A percentile compares a stretch with the other conserved stretches of the same genome.
Conservation (phyloP, 2,113 vertebrate species). For the Rhinoptilus africanus region DNA sequence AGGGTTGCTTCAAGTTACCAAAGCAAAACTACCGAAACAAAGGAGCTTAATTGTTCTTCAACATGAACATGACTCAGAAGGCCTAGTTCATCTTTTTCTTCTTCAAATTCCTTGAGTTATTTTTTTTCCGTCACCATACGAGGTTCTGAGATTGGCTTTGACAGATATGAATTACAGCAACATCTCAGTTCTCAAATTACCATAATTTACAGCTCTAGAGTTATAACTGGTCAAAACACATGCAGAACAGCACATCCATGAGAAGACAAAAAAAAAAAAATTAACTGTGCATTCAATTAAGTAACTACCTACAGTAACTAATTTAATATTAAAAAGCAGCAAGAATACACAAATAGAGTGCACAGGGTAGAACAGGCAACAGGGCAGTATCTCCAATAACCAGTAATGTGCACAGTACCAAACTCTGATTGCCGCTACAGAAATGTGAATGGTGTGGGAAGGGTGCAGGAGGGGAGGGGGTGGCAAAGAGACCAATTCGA, state of each 20-base stretch:
- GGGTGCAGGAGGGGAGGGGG: not conserved
- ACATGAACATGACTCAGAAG: not conserved
- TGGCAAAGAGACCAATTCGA: not conserved
- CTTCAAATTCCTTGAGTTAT: not conserved
- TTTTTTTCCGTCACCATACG: not conserved
- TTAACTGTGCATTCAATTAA: not conserved
- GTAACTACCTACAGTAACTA: not conserved
- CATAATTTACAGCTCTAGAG: not conserved
- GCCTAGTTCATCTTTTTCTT: not conserved
- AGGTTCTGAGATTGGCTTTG: not conserved
- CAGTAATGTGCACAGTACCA: not conserved
- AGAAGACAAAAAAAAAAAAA: not conserved
- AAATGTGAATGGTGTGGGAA: not conserved
- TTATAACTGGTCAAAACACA: not conserved
- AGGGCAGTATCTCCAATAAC: not conserved
- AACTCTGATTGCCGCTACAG: not conserved
- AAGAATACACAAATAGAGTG: not conserved
- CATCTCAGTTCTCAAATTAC: not conserved
- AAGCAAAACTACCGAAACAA: not conserved
- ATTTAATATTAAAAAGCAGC: not conserved
- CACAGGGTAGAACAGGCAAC: not conserved
- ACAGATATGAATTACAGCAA: not conserved
- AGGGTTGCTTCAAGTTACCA: not conserved
- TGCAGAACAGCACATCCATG: not conserved
- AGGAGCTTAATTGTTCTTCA: not conserved